Percentiles rank a stretch among this genome's conserved stretches.
Evolutionary conservation across 2,888 invertebrate species (phyloP).

Genomic region (Gryllus longicercus): DNA sequence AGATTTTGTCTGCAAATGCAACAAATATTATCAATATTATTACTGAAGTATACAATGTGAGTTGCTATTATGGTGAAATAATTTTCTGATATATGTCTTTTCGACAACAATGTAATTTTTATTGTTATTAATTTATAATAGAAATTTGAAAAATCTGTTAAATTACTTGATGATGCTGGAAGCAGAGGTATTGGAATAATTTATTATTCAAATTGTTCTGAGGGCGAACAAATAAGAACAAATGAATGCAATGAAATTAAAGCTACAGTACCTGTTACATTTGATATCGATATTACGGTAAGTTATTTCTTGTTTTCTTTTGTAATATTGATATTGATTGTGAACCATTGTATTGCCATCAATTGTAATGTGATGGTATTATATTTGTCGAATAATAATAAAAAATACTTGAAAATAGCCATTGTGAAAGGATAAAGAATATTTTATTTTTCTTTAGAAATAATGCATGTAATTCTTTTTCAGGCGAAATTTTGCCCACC

Average conservation of each 20-base stretch:
- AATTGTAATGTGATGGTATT: too few species aligned
- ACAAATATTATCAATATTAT: not conserved
- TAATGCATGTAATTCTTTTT: too few species aligned
- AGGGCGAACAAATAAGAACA: not conserved
- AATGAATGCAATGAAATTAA: not conserved
- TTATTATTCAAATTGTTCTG: not conserved
- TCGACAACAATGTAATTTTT: not conserved
- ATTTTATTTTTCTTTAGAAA: too few species aligned
- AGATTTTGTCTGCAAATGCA: not conserved
- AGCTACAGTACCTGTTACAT: not conserved
- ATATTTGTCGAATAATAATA: too few species aligned
- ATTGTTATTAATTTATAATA: not conserved
- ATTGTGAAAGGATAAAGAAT: too few species aligned
- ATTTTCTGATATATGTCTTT: not conserved
- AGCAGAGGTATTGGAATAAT: not conserved
- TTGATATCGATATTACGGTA: not conserved
- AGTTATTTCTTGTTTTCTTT: not conserved
- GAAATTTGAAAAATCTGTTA: not conserved
- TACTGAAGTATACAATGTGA: not conserved
- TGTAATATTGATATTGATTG: too few species aligned
- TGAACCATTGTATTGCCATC: too few species aligned
- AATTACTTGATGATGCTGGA: not conserved
- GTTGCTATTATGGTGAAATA: not conserved
- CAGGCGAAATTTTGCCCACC: too few species aligned
- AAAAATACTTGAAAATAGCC: too few species aligned